These are phyloP conservation scores for Anthopleura sola DNA, from an alignment of 64 coral and sea anemone genomes.

Conservation along the genomic window DNA sequence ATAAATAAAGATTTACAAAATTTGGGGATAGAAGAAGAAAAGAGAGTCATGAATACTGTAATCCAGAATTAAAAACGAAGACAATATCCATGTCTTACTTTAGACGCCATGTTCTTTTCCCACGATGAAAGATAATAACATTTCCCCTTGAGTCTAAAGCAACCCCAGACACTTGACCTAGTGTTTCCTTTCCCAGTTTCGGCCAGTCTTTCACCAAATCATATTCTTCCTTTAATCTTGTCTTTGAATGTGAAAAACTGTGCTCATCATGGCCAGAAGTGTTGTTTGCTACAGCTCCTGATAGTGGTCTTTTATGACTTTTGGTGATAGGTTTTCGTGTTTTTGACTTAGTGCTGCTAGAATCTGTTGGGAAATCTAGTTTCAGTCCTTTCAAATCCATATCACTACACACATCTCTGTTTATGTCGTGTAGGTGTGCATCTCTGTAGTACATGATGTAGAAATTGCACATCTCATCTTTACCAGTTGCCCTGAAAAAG, in stretches of 20 bases:
- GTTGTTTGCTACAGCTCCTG: not conserved
- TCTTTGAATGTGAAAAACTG: not conserved
- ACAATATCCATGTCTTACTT: slow-evolving; percentile 55
- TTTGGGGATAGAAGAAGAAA: too few species aligned
- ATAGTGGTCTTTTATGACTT: not conserved
- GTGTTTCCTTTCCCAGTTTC: slow-evolving; percentile 16
- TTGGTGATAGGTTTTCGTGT: not conserved
- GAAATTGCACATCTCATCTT: slow-evolving; percentile 78
- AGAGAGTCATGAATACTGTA: too few species aligned
- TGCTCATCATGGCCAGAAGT: not conserved
- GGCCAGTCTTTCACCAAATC: slow-evolving; percentile 43
- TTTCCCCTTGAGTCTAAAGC: slow-evolving; percentile 51
- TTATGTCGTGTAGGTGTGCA: slow-evolving; percentile 3
- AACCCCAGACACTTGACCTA: slow-evolving; percentile 73
- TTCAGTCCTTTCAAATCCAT: slow-evolving; percentile 23
- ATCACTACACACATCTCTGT: slow-evolving; percentile 21
- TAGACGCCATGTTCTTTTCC: slow-evolving; percentile 40
- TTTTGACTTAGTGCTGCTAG: slow-evolving; percentile 1
- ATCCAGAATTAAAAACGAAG: too few species aligned
- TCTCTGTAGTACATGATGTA: slow-evolving; percentile 62
- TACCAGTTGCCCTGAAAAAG: slow-evolving; percentile 41
- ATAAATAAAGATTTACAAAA: too few species aligned
- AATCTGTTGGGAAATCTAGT: slow-evolving; percentile 38
- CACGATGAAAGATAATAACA: slow-evolving; percentile 75
- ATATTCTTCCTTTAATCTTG: not conserved